Evolutionary conservation across 2,888 invertebrate genomes (phyloP).

Genomic region (Resseliella maxima): DNA sequence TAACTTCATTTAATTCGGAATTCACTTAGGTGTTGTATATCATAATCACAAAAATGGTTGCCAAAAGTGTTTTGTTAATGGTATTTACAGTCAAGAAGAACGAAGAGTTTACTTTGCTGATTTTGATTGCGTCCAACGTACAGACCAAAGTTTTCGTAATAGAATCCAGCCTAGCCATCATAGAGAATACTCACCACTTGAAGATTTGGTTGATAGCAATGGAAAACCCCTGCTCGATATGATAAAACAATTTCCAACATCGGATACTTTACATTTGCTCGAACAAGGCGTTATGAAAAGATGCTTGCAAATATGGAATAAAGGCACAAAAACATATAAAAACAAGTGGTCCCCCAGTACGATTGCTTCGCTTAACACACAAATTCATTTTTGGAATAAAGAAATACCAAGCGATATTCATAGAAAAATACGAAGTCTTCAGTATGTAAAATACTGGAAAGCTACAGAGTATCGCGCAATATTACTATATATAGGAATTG

Average conservation of each 20-base stretch:
- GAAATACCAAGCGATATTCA: constrained; percentile 55
- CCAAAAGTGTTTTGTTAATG: not conserved
- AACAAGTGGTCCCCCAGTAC: constrained; percentile 1
- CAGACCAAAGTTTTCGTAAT: not conserved
- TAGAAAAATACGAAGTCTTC: constrained; percentile 2
- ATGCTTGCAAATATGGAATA: constrained; percentile 8
- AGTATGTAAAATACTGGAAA: constrained; percentile 56
- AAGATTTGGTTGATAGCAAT: not conserved
- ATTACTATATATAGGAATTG: constrained; percentile 55
- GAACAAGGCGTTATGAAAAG: constrained; percentile 16
- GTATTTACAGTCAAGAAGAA: not conserved
- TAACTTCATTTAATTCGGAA: too few species aligned
- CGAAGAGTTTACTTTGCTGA: not conserved
- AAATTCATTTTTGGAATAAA: not conserved
- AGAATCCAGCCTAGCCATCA: not conserved
- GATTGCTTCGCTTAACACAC: not conserved
- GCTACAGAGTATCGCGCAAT: constrained; percentile 55
- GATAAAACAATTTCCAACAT: not conserved
- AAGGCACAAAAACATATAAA: not conserved
- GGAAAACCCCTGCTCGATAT: too few species aligned
- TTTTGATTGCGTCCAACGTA: not conserved
- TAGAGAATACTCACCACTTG: not conserved
- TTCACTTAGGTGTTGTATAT: not conserved
- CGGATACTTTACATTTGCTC: constrained; percentile 6
- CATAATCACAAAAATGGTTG: not conserved